These are phyloP conservation scores for Enteromius treurensis DNA, from an alignment of 2,797 vertebrate species.

Conservation along the genomic window DNA sequence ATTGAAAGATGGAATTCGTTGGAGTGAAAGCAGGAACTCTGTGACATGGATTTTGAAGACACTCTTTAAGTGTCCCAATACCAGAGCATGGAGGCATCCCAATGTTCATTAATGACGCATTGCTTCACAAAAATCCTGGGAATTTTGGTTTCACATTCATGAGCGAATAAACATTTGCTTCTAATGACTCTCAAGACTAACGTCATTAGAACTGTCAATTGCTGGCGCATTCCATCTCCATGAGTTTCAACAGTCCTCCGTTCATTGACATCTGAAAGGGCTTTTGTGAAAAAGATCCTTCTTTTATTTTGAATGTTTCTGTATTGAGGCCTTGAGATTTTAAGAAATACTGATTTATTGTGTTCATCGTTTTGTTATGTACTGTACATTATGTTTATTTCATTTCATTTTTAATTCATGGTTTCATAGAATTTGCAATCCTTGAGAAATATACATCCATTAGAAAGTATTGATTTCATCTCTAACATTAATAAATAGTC, in stretches of 20 bases:
- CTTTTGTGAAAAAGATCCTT: background rate
- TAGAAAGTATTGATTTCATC: background rate
- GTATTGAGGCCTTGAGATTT: background rate
- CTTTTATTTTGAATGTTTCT: background rate
- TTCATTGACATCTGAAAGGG: background rate
- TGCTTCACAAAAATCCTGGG: background rate
- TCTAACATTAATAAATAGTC: background rate
- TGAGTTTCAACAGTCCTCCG: background rate
- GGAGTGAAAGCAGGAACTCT: background rate
- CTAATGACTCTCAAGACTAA: background rate
- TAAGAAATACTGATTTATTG: background rate
- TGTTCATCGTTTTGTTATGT: background rate
- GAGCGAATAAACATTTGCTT: background rate
- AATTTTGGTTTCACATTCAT: background rate
- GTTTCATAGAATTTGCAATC: background rate
- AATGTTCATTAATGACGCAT: background rate
- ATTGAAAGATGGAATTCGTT: conserved; percentile 25
- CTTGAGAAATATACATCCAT: background rate
- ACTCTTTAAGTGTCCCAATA: background rate
- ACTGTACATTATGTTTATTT: background rate
- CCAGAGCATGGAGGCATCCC: background rate
- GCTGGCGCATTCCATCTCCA: conserved; percentile 1
- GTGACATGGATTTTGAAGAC: conserved; percentile 1
- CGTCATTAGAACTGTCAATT: background rate
- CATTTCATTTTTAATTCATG: background rate